Evolutionary conservation across 2,113 vertebrate species (phyloP).

Genomic region (Physeter macrocephalus): DNA sequence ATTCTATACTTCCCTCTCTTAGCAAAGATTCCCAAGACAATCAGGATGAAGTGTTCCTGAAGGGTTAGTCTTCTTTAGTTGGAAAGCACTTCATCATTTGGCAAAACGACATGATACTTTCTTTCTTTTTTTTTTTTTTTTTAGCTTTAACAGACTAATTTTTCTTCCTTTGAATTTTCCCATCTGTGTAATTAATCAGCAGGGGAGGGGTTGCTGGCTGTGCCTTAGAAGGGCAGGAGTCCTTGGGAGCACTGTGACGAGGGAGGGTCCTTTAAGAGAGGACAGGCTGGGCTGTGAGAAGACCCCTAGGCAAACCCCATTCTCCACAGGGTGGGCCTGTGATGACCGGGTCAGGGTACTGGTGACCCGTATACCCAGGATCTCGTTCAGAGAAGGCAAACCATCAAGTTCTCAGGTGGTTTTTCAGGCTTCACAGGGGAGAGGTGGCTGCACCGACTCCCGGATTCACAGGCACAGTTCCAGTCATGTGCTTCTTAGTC

Average conservation of each 20-base stretch:
- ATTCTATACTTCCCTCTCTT: not conserved
- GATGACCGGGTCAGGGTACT: not conserved
- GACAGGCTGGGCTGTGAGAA: not conserved
- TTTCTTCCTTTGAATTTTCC: slow-evolving; percentile 27
- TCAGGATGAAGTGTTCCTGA: not conserved
- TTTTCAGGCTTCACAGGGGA: not conserved
- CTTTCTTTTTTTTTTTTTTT: not conserved
- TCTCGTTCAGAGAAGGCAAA: not conserved
- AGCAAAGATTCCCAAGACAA: not conserved
- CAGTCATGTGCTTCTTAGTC: not conserved
- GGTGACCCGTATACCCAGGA: accelerated
- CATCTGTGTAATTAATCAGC: not conserved
- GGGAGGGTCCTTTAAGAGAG: not conserved
- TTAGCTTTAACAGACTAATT: slow-evolving; percentile 24
- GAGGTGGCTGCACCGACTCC: too few species aligned
- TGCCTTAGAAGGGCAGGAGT: not conserved
- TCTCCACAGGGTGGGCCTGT: not conserved
- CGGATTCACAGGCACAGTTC: not conserved
- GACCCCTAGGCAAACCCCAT: not conserved
- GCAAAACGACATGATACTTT: slow-evolving; percentile 15
- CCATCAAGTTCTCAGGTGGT: not conserved
- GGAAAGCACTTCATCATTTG: not conserved
- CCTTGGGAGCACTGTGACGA: not conserved
- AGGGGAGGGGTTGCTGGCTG: accelerated
- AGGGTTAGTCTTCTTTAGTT: not conserved